These are phyloP conservation scores for Chroicocephalus ridibundus DNA, from an alignment of 2,113 vertebrate genomes.

Conservation along the genomic window DNA sequence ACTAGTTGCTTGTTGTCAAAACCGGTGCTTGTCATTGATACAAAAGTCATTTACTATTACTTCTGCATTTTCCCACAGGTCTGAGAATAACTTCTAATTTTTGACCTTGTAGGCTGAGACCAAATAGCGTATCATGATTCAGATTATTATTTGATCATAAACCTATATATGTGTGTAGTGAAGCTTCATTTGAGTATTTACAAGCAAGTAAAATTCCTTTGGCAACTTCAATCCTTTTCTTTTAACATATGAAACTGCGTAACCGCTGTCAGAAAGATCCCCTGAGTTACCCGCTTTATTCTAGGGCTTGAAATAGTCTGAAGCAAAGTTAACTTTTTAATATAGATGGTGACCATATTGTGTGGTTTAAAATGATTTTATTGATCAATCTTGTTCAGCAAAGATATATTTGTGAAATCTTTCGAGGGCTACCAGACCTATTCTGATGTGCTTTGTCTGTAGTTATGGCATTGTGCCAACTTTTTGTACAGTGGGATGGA, in stretches of 20 bases:
- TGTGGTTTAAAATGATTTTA: background rate
- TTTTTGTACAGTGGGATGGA: background rate
- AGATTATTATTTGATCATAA: background rate
- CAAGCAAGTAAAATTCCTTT: background rate
- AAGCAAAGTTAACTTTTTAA: background rate
- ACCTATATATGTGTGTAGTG: background rate
- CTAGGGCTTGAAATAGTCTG: background rate
- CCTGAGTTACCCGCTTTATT: background rate
- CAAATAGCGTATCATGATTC: background rate
- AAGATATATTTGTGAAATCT: background rate
- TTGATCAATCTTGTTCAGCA: background rate
- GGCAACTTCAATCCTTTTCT: background rate
- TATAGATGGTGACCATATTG: background rate
- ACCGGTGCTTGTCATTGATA: background rate
- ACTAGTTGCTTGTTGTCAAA: background rate
- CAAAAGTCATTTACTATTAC: background rate
- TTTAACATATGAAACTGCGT: background rate
- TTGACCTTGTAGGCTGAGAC: background rate
- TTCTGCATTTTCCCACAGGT: background rate
- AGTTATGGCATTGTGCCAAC: background rate
- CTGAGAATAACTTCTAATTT: background rate
- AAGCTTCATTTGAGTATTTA: background rate
- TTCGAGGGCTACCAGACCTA: background rate
- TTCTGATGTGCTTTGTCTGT: background rate
- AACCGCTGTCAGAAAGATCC: background rate